Conservation (phyloP, 2,113 vertebrate genomes). For the Misgurnus anguillicaudatus region DNA sequence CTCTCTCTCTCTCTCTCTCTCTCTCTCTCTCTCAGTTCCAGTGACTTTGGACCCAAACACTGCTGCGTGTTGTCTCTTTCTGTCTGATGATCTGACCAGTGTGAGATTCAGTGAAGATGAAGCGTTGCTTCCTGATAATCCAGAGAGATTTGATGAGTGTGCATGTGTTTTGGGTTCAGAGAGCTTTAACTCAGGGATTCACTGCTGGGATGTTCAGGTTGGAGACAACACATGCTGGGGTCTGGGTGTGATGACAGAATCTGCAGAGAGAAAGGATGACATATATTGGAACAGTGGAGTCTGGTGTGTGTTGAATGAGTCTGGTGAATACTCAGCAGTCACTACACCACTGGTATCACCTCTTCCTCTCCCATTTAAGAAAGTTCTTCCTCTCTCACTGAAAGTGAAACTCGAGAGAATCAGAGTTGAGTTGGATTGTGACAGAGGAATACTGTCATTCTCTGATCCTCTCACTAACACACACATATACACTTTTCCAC, state of each 20-base stretch:
- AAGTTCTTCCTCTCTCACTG: neutral
- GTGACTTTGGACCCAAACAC: slow-evolving; percentile 46
- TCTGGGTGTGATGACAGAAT: slow-evolving; percentile 39
- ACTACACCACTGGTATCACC: neutral
- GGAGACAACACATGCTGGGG: slow-evolving; percentile 5
- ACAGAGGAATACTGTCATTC: slow-evolving; percentile 36
- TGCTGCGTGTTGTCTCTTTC: slow-evolving; percentile 18
- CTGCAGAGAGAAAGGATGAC: slow-evolving; percentile 6
- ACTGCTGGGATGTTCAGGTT: slow-evolving; percentile 43
- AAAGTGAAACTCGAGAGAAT: slow-evolving; percentile 16
- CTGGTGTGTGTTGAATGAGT: slow-evolving; percentile 21
- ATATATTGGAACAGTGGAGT: neutral
- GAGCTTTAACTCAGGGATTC: slow-evolving; percentile 34
- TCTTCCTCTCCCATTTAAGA: no score
- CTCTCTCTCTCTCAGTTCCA: slow-evolving; percentile 19
- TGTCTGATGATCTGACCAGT: slow-evolving; percentile 49
- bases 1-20: no score
- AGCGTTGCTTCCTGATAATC: slow-evolving; percentile 21
- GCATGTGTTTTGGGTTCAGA: slow-evolving; percentile 7
- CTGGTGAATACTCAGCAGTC: neutral
- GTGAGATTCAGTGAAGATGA: neutral
- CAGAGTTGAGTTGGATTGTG: slow-evolving; percentile 34
- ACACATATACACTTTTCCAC: slow-evolving; percentile 38
- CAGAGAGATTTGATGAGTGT: slow-evolving; percentile 13
- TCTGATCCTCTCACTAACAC: slow-evolving; percentile 39